Evolutionary conservation across 1,140 invertebrate genomes (phyloP), one percentile per base, ranked within the genome.

Genomic region (Globodera ellingtonae): DNA sequence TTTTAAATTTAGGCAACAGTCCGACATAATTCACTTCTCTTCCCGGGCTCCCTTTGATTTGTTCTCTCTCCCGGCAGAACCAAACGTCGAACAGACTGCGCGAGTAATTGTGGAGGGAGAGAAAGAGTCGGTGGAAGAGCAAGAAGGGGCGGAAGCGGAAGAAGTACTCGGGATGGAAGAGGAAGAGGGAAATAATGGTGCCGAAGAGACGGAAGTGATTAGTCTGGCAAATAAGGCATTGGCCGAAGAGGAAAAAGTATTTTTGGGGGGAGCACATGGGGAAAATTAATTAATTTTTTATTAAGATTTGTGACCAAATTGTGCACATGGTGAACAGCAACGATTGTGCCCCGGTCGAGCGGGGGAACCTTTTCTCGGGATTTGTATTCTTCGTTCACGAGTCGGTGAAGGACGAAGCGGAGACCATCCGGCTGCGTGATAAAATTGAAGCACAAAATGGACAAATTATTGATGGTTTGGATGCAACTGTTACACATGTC

Each of bases 381-480:
- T 80, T 78, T 75, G 62, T 78, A 15, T 80, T 80, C 18, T 80
- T 69, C 13, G 50, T 80, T 35, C 79, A 80, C 10, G 24, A 8
- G 13, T 77, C 72, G 24, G 48, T 80, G 6, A 44, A 50, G 15
- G 35, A 24, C 24, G 35, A 47, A 7, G 18, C n/a, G 35, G 71
- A 81, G 24, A 10, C 18, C 21, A 52, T 10, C 3, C 18, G 73
- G 47, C 71, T 82, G 24, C 62, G 15, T 8, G 81, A 62, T 15
- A 84, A 86, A 73, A 86, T 84, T 44, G 73, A 83, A 59, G 50
- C 46, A 44, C 59, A 78, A 44, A 72, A 75, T 35, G 83, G 83
- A 13, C 72, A 21, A 15, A 74, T 84, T 8, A 24, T n/a, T 8
- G 44, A 70, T 9, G 13, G 10, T 15, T 50, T 86, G 15, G 47